Evolutionary conservation across 2,113 vertebrate genomes (phyloP), one percentile per base, ranked within the genome.

Genomic region (Eulemur rufifrons): DNA sequence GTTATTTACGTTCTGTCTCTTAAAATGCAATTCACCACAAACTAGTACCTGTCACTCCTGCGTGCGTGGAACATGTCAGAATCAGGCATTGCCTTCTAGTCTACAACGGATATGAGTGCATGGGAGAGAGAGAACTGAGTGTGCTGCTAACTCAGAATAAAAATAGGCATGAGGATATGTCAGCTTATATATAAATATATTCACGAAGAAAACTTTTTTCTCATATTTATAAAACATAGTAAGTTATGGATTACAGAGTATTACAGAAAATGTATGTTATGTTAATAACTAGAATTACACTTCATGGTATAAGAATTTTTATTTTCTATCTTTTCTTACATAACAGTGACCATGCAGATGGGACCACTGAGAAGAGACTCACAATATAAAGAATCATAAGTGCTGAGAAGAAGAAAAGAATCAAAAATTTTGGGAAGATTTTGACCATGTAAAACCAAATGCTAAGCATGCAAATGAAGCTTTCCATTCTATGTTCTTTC

Each of bases 21-120:
- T 61, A 81, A 95, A 83, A 82, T 63, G 63, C 29, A 76, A 87
- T 86, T 91, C 89, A 61, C 47, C 68, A 74, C 18, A 69, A 93
- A 83, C 21, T 45, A 39, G 25, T 25, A 81, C 23, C 45, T 95
- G 85, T 91, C 63, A n/a, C 66, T 73, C 34, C 37, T 56, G 71
- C 87, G 76, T 18, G 37, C 74, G 74, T 2, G 15, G 32, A 95
- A 34, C 45, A 86, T 81, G 80, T 20, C 64, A 94, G 86, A 64
- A 64, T 73, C 52, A 25, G 56, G 29, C 42, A 18, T 1, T 17
- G 25, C n/a, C 45, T 25, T 81, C 81, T 15, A 34, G 34, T 59
- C 42, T 64, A 9, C 66, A 42, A 7, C 2, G 54, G 29, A 68
- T 17, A 14, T 13, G 17, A 63, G n/a, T 37, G 18, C 0, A 3